These are phyloP conservation scores for Limenitis camilla DNA, from an alignment of 2,888 invertebrate genomes.

Conservation along the genomic window DNA sequence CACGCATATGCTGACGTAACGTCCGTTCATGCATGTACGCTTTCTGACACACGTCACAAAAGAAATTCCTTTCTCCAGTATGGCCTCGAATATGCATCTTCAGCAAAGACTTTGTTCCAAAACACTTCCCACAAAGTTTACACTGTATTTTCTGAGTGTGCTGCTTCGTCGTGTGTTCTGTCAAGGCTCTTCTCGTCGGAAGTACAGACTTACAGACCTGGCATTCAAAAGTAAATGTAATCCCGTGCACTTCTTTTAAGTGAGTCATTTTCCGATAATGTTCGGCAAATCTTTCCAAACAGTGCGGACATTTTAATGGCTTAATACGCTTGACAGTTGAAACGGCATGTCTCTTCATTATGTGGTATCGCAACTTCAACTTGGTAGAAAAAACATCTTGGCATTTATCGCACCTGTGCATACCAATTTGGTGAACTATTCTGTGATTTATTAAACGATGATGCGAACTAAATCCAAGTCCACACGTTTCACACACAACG, in stretches of 20 bases:
- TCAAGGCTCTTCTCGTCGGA: conserved; percentile 53
- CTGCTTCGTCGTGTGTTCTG: conserved; percentile 59
- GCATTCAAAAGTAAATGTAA: conserved; percentile 58
- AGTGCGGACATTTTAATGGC: conserved; percentile 62
- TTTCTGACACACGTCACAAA: conserved; percentile 55
- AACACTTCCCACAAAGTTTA: conserved; percentile 59
- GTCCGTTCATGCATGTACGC: conserved; percentile 64
- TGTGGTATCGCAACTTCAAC: conserved; percentile 56
- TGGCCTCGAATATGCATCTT: conserved; percentile 62
- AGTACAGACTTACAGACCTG: conserved; percentile 49
- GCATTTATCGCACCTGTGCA: conserved; percentile 57
- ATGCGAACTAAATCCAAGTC: conserved; percentile 62
- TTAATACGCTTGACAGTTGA: conserved; percentile 52
- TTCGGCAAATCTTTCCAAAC: conserved; percentile 60
- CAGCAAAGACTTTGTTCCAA: conserved; percentile 52
- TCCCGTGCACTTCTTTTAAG: conserved; percentile 56
- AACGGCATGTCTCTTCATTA: conserved; percentile 57
- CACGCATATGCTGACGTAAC: conserved; percentile 58
- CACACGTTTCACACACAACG: conserved; percentile 65
- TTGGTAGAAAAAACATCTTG: conserved; percentile 56
- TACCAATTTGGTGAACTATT: conserved; percentile 57
- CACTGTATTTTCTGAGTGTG: conserved; percentile 63
- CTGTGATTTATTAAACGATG: conserved; percentile 58
- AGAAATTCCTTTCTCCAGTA: conserved; percentile 60
- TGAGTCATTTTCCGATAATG: conserved; percentile 66